These are phyloP conservation scores for Rhegmatorhina hoffmannsi DNA, from an alignment of 2,113 vertebrate species.

Conservation along the genomic window DNA sequence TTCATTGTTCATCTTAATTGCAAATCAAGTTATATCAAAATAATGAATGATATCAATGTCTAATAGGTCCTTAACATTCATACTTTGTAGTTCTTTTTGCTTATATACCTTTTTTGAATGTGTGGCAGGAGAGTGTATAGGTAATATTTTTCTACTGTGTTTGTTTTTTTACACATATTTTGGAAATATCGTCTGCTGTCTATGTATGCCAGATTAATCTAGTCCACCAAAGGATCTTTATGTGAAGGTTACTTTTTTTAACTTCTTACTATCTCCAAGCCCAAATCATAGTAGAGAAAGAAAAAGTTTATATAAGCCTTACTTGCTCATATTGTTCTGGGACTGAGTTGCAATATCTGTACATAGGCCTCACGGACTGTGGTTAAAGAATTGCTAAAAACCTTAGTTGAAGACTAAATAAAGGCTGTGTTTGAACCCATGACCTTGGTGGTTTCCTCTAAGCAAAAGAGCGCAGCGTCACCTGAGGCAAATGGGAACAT, in stretches of 20 bases:
- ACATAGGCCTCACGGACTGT: not conserved
- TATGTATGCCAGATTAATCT: not conserved
- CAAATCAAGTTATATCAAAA: not conserved
- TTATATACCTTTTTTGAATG: not conserved
- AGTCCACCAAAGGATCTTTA: not conserved
- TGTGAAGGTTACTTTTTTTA: not conserved
- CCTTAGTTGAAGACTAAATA: not conserved
- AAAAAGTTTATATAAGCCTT: not conserved
- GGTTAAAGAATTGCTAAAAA: not conserved
- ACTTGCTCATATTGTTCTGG: not conserved
- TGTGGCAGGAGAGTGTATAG: not conserved
- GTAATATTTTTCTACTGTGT: not conserved
- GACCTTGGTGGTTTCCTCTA: not conserved
- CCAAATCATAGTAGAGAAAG: not conserved
- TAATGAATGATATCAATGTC: not conserved
- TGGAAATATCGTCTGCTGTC: not conserved
- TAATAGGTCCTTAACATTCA: not conserved
- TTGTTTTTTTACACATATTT: not conserved
- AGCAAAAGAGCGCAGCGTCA: not conserved
- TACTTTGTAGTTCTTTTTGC: not conserved
- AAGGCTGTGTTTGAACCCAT: accelerated
- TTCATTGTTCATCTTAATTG: not conserved
- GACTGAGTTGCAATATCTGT: not conserved
- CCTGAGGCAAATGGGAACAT: not conserved
- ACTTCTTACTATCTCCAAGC: not conserved